Base-by-base conservation (phyloP, 2,797 vertebrate species). In the Pipistrellus kuhlii region DNA sequence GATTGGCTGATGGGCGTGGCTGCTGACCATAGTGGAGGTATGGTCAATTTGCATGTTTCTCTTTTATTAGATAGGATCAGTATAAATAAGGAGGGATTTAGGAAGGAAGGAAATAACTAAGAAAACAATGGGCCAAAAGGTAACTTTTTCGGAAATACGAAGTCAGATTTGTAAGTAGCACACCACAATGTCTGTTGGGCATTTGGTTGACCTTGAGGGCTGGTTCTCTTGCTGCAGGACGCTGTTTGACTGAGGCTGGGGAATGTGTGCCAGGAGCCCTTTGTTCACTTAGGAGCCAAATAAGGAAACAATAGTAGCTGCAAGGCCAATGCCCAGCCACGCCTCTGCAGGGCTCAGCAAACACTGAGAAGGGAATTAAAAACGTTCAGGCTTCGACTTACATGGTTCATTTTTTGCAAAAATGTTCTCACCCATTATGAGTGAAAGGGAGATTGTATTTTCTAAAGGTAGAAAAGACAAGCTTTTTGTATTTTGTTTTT, bases 201-300 rank as follows among this genome's bases (percentile, higher is more conserved):
- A 46, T 87, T 32, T 38, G 21, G 10, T 69, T 86, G 11, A 35
- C 59, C 27, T 83, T 75, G 25, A 21, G 62, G 27, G 44, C 57
- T 6, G 38, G 80, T 12, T 75, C 81, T 62, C 14, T 55, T 62
- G 27, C 9, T 35, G 17, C 27, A 62, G 53, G 14, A 69, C 25
- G 25, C 21, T n/a, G 21, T 30, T 30, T 86, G 10, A 88, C 71
- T 88, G 89, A 93, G 96, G 95, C 92, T 21, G 8, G 20, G 53
- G 68, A 84, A 72, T 46, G 62, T 8, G 35, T 71, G 7, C 17
- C 87, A 89, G 66, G 38, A 57, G 13, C 53, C 15, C 17, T 46
- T 55, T 32, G 0, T 35, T 44, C 30, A 25, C 30, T 64, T n/a
- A 27, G 20, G 80, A 80, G 4, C 17, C n/a, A 51, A 77, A 82